Conservation (phyloP, 2,113 vertebrate species). For the Chloebia gouldiae region DNA sequence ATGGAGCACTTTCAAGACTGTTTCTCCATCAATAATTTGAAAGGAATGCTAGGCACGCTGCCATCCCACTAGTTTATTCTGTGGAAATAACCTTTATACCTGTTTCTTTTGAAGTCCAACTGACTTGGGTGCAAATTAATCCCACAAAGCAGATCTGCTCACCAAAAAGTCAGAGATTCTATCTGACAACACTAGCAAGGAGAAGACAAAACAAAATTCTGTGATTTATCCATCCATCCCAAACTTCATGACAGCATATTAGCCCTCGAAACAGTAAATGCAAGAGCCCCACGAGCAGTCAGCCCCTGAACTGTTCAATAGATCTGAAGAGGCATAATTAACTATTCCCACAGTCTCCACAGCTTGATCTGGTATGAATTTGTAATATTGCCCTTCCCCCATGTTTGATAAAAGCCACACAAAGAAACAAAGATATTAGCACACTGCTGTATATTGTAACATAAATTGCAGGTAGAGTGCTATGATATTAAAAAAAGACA, state of each 20-base stretch:
- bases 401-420: background rate
- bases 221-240: background rate
- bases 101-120: background rate
- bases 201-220: background rate
- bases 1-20: background rate
- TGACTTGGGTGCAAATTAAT: background rate
- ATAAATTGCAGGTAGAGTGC: background rate
- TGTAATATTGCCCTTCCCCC: background rate
- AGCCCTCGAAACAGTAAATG: background rate
- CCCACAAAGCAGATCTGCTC: background rate
- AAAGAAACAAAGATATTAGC: background rate
- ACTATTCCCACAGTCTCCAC: background rate
- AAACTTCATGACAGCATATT: background rate
- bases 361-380: background rate
- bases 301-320: background rate
- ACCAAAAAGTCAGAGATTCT: background rate
- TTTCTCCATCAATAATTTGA: background rate
- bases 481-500: background rate
- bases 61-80: background rate
- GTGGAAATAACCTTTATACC: constrained; percentile 19
- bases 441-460: background rate
- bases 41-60: background rate
- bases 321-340: constrained; percentile 7
- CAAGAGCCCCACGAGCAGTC: background rate
- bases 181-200: background rate